Evolutionary conservation across 2,888 invertebrate genomes (phyloP).

Genomic region (Oxytorus armatus): DNA sequence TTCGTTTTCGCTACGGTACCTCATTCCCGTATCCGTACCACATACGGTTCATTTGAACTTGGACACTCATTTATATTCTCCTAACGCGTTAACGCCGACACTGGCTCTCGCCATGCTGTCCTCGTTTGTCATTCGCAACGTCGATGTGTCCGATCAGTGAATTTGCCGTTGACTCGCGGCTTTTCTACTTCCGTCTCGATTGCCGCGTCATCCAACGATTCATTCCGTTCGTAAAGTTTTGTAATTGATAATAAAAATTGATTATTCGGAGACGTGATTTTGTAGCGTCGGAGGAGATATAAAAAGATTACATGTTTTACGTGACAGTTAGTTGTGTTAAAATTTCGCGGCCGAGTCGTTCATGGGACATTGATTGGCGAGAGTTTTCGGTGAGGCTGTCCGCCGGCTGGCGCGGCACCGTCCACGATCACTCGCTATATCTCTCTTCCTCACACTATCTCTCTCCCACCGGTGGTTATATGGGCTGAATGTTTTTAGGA

Average conservation of each 20-base stretch:
- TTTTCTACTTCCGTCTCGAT: not conserved
- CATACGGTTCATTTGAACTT: conserved; percentile 18
- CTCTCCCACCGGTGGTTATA: conserved; percentile 72
- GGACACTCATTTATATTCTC: conserved; percentile 29
- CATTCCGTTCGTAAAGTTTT: not conserved
- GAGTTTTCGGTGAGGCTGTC: conserved; percentile 70
- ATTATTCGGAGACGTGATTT: not conserved
- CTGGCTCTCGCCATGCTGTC: not conserved
- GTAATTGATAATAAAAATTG: not conserved
- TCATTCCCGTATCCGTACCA: not conserved
- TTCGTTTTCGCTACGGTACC: not conserved
- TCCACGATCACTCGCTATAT: conserved; percentile 63
- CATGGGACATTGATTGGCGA: conserved; percentile 83
- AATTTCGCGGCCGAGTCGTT: conserved; percentile 75
- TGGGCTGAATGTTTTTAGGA: conserved; percentile 83
- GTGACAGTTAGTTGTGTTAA: conserved; percentile 77
- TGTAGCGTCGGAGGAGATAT: not conserved
- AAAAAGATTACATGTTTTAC: conserved; percentile 35
- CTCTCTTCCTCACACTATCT: conserved; percentile 21
- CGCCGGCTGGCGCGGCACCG: conserved; percentile 72
- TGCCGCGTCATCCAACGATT: not conserved
- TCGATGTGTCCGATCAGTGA: not conserved
- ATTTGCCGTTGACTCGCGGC: not conserved
- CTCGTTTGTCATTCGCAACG: not conserved
- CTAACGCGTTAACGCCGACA: not conserved